Evolutionary conservation across 2,113 vertebrate species (phyloP), one percentile per base, ranked within the genome.

Genomic region (Saimiri boliviensis): DNA sequence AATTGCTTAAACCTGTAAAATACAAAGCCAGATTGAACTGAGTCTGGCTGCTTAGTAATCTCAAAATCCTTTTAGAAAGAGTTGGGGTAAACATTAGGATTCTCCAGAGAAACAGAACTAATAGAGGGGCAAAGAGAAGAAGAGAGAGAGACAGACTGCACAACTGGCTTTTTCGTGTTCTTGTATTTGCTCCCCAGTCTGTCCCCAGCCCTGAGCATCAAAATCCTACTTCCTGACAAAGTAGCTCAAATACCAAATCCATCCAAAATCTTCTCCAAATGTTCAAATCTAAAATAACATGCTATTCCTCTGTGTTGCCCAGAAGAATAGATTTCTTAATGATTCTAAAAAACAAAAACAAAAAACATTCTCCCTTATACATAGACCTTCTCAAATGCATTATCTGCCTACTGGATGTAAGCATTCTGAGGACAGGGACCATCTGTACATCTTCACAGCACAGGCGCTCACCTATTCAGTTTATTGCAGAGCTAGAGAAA

Each of bases 31-130:
- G 20, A 35, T 70, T 68, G 47, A 58, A 42, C 23, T 70, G 35
- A 92, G 82, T 63, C 13, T 83, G 87, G 20, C 12, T 92, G 37
- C 17, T 71, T 66, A 70, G 42, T 14, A 40, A 42, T 68, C 63
- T 97, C 66, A 84, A 92, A 91, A 86, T 40, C 21, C 47, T 92
- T 93, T 83, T 73, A 30, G 47, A 90, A 77, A 81, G 3, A 91
- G 23, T 21, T 93, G 82, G 63, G 11, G 8, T 54, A 45, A 27
- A 11, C 42, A 47, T 17, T 90, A 84, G 60, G 4, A 37, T 77
- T 85, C 54, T 85, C 37, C 20, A 76, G 52, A 80, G 71, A 83
- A 84, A 60, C 14, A 45, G 45, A 93, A 37, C 4, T 11, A 42
- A 25, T 23, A 45, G 70, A 6, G 37, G 6, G 2, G 23, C 4